phyloP scores from a whole-genome alignment of 2,797 vertebrate genomes.

The Aphelocoma californica region DNA sequence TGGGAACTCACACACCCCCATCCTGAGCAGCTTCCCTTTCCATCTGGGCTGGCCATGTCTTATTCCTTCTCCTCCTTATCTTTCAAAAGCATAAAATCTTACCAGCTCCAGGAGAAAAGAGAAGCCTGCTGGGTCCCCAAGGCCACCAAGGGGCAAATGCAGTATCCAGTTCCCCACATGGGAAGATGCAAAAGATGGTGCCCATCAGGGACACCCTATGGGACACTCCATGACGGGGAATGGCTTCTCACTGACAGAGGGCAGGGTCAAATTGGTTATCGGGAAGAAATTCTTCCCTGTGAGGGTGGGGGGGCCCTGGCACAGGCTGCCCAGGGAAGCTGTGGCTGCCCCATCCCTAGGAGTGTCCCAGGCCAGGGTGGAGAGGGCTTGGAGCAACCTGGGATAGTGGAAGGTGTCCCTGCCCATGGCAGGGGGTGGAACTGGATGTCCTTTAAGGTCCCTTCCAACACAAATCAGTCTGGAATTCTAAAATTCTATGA shows the following conservation, averaged over 20 bases:
- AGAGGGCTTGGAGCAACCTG: fast-evolving
- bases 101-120: neutral
- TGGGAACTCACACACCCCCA: fast-evolving
- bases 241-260: neutral
- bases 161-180: neutral
- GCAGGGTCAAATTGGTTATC: fast-evolving
- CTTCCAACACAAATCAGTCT: neutral
- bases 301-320: neutral
- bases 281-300: fast-evolving
- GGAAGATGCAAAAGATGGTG: neutral
- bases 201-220: neutral
- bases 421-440: neutral
- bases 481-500: neutral
- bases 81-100: neutral
- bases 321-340: neutral
- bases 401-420: neutral
- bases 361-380: fast-evolving
- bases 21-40: neutral
- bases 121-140: neutral
- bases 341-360: neutral
- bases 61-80: neutral
- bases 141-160: neutral
- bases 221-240: neutral
- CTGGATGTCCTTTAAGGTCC: neutral
- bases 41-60: neutral